Evolutionary conservation across 2,888 invertebrate species (phyloP).

Genomic region (Hirudinaria manillensis): DNA sequence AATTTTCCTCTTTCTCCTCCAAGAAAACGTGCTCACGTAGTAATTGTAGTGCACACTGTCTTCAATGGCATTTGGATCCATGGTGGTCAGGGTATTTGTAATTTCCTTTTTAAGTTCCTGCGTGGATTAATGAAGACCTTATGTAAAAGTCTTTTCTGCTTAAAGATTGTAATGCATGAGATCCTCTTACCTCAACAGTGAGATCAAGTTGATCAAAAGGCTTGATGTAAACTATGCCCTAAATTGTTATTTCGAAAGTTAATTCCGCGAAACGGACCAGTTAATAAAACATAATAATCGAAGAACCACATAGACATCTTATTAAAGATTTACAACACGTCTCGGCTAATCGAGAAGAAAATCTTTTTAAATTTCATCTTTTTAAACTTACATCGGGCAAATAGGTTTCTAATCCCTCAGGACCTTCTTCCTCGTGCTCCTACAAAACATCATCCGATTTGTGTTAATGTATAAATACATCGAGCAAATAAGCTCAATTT

Average conservation of each 20-base stretch:
- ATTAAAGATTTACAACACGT: too few relatives aligned
- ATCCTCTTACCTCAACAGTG: neutral
- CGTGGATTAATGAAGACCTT: neutral
- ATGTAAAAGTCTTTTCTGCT: neutral
- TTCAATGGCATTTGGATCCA: constrained; percentile 25
- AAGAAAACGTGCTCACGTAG: neutral
- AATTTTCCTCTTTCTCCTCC: neutral
- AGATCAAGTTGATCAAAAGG: constrained; percentile 25
- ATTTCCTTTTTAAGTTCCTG: constrained; percentile 28
- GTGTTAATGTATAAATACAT: too few relatives aligned
- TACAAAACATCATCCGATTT: too few relatives aligned
- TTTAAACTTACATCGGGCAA: constrained; percentile 12
- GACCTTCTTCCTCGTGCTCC: constrained; percentile 4
- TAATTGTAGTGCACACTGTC: constrained; percentile 29
- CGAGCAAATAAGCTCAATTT: too few relatives aligned
- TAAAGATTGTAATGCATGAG: neutral
- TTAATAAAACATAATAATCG: too few relatives aligned
- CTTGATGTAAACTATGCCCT: constrained; percentile 21
- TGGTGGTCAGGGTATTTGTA: constrained; percentile 9
- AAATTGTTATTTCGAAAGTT: neutral
- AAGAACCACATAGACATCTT: too few relatives aligned
- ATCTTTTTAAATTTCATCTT: neutral
- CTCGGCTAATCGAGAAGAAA: too few relatives aligned
- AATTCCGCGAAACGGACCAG: neutral
- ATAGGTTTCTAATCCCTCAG: constrained; percentile 10